Evolutionary conservation across 2,797 vertebrate genomes (phyloP).

Genomic region (Amniataba percoides): DNA sequence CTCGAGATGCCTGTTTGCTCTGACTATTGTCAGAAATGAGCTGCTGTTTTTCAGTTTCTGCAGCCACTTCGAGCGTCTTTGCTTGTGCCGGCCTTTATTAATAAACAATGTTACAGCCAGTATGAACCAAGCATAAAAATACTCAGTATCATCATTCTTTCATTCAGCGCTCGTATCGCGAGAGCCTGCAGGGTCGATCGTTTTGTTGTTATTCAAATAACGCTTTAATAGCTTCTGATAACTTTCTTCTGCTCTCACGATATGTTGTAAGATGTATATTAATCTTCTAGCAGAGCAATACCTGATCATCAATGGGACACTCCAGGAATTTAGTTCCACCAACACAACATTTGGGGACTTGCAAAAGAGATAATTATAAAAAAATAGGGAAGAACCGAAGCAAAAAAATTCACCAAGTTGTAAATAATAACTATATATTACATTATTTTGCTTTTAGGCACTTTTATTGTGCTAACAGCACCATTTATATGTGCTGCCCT

Average conservation of each 20-base stretch:
- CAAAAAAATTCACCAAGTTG: background rate
- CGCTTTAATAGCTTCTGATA: constrained; percentile 17
- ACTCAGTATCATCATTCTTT: constrained; percentile 40
- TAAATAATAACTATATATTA: background rate
- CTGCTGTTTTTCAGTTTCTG: constrained; percentile 33
- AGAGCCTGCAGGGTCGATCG: constrained; percentile 42
- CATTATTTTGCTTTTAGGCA: background rate
- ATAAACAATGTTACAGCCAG: constrained; percentile 38
- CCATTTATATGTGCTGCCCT: background rate
- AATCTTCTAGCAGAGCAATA: background rate
- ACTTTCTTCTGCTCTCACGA: constrained; percentile 16
- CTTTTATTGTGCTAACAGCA: background rate
- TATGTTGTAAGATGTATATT: background rate
- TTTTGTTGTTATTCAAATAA: constrained; percentile 37
- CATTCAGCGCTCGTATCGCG: constrained; percentile 17
- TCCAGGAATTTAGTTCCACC: background rate
- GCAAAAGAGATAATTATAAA: too few species aligned
- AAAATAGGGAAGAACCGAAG: background rate
- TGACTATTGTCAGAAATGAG: constrained; percentile 31
- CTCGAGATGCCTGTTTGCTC: constrained; percentile 58
- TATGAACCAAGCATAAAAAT: constrained; percentile 24
- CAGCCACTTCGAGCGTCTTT: constrained; percentile 23
- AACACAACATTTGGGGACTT: background rate
- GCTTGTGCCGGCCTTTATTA: constrained; percentile 46
- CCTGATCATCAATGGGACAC: background rate